Base-by-base conservation (phyloP, 92 coral and sea anemone species). In the Zoanthus gigantus region DNA sequence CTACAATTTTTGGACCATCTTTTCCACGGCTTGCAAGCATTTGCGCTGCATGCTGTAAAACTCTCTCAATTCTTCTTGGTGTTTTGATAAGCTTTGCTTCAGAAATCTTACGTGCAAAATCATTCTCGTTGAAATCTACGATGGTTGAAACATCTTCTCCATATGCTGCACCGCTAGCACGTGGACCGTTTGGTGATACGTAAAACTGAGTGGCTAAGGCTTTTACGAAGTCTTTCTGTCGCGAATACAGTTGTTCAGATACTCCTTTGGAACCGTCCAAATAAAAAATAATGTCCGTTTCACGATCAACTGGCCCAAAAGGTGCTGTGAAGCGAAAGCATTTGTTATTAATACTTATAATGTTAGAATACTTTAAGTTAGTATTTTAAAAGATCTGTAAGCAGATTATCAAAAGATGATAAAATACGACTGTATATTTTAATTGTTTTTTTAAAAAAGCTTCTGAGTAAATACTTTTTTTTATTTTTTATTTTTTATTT, bases 231-330 rank as follows among this genome's bases (percentile, higher is more conserved):
- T 90, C 89, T 46, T 78, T 72, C 17, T 80, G 74, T 42, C 54
- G 56, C 42, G 74, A 63, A 48, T 63, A 80, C 12, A 80, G 60
- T 65, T 63, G 85, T 42, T 80, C 28, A 44, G 85, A 46, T 37
- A 79, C 89, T 71, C 92, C 88, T 18, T 71, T 79, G 60, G 92
- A 90, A 6, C 89, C 92, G 72, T 90, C 92, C 80, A 90, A 65
- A 18, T 85, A 65, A 67, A 90, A 87, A 0, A 90, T 34, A 6
- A 90, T 65, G 77, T 90, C 92, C 5, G 74, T 63, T 46, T 80
- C 85, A 13, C 85, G 85, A 63, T 80, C 85, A 63, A 80, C 32
- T 65, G 85, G 85, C 11, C 85, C 85, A 23, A 48, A 80, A 6
- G 85, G 85, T n/a, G 85, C 85, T 80, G 73, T 48, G n/a, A 65